A percentile compares a stretch with the other conserved stretches of the same genome.
These are phyloP conservation scores for Athalia cordata DNA, from an alignment of 2,888 invertebrate species.

Conservation along the genomic window DNA sequence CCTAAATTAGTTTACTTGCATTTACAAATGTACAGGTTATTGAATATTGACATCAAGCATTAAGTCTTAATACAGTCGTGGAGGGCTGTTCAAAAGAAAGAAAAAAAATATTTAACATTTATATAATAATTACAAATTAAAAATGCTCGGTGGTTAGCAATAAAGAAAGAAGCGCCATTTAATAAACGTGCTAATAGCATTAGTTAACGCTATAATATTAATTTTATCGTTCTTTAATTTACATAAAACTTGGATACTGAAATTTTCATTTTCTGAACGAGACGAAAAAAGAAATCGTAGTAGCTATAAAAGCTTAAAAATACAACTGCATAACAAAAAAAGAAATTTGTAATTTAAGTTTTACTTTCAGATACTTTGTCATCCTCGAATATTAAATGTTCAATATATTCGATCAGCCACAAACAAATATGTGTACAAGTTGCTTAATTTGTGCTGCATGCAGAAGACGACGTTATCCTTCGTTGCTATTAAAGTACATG, in stretches of 20 bases:
- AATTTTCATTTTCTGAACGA: background rate
- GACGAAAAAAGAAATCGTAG: background rate
- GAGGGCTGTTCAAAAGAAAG: constrained; percentile 5
- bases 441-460: constrained; percentile 31
- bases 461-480: constrained; percentile 18
- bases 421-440: constrained; percentile 1
- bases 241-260: background rate
- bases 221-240: background rate
- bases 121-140: background rate
- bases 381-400: constrained; percentile 8
- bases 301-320: background rate
- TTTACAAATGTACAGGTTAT: constrained; percentile 49
- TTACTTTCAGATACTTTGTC: background rate
- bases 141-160: background rate
- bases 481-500: constrained; percentile 34
- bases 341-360: background rate
- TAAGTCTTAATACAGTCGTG: background rate
- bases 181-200: background rate
- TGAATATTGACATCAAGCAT: constrained; percentile 46
- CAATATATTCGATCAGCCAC: constrained; percentile 17
- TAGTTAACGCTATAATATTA: background rate
- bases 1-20: constrained; percentile 56
- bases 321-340: background rate
- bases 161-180: background rate
- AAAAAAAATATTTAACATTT: background rate